phyloP scores from a whole-genome alignment of 2,888 invertebrate genomes.

The Ectobius pallidus region DNA sequence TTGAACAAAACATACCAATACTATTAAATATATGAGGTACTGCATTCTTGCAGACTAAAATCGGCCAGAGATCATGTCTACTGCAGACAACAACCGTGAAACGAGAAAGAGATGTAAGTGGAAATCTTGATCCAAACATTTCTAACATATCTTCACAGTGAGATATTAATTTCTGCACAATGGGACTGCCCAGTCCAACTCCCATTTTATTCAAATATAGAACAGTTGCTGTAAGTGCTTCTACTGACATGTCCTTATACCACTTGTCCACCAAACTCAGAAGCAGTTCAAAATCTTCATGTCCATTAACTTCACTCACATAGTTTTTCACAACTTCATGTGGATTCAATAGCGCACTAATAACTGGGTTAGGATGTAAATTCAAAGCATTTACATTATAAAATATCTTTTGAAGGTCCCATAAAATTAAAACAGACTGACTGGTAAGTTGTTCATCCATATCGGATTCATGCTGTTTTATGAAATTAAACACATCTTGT shows the following conservation, averaged over 20 bases:
- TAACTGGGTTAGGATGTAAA: slow-evolving; percentile 20
- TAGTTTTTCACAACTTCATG: slow-evolving; percentile 47
- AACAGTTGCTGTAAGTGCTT: slow-evolving; percentile 55
- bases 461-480: slow-evolving; percentile 47
- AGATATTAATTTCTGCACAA: slow-evolving; percentile 52
- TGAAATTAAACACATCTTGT: slow-evolving; percentile 52
- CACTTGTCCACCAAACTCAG: slow-evolving; percentile 49
- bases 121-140: slow-evolving; percentile 36
- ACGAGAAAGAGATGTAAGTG: slow-evolving; percentile 54
- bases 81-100: slow-evolving; percentile 55
- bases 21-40: slow-evolving; percentile 53
- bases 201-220: slow-evolving; percentile 59
- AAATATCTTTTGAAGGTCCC: slow-evolving; percentile 53
- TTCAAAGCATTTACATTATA: slow-evolving; percentile 47
- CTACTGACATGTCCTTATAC: slow-evolving; percentile 51
- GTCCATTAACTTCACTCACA: slow-evolving; percentile 48
- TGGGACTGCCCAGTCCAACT: slow-evolving; percentile 50
- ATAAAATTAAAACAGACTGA: slow-evolving; percentile 53
- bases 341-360: slow-evolving; percentile 35
- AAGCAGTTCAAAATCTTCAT: slow-evolving; percentile 50
- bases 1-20: slow-evolving; percentile 48
- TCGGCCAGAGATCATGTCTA: slow-evolving; percentile 54
- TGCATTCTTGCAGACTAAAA: slow-evolving; percentile 53
- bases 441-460: slow-evolving; percentile 47
- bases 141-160: slow-evolving; percentile 41